Percentiles rank a stretch among this genome's conserved stretches.
These are phyloP conservation scores for Hyperoplus immaculatus DNA, from an alignment of 2,797 vertebrate species.

Conservation along the genomic window DNA sequence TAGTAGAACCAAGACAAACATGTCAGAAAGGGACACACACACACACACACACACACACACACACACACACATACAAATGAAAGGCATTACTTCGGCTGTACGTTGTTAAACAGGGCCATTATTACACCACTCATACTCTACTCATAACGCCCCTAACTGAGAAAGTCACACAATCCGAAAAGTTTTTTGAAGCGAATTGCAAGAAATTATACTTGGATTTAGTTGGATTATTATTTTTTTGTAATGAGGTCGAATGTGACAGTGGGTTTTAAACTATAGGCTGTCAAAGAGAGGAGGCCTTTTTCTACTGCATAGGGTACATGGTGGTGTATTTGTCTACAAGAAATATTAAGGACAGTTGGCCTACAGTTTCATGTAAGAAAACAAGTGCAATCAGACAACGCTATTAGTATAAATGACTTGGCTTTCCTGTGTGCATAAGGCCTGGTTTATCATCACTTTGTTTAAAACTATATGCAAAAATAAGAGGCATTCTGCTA, in stretches of 20 bases:
- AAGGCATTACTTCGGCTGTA: slow-evolving; percentile 60
- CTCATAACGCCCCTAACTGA: background rate
- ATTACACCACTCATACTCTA: slow-evolving; percentile 43
- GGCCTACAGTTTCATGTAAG: too few species aligned
- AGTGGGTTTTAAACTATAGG: too few species aligned
- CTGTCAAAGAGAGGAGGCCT: too few species aligned
- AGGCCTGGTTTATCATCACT: too few species aligned
- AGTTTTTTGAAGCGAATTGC: slow-evolving; percentile 59
- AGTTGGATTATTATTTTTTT: slow-evolving; percentile 33
- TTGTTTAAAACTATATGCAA: background rate
- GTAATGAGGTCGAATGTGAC: background rate
- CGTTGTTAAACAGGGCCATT: slow-evolving; percentile 54
- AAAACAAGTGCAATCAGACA: too few species aligned
- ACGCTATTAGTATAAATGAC: too few species aligned
- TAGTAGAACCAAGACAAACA: slow-evolving; percentile 77
- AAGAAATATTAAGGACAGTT: too few species aligned
- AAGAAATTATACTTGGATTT: slow-evolving; percentile 58
- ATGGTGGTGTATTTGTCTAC: too few species aligned
- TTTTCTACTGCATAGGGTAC: too few species aligned
- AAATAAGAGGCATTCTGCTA: background rate
- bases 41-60: too few species aligned
- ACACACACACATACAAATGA: slow-evolving; percentile 20
- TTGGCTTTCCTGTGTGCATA: too few species aligned
- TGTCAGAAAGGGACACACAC: slow-evolving; percentile 35
- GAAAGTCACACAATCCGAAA: slow-evolving; percentile 69